Conservation (phyloP, 2,888 invertebrate genomes). For the Amphipoea oculea region DNA sequence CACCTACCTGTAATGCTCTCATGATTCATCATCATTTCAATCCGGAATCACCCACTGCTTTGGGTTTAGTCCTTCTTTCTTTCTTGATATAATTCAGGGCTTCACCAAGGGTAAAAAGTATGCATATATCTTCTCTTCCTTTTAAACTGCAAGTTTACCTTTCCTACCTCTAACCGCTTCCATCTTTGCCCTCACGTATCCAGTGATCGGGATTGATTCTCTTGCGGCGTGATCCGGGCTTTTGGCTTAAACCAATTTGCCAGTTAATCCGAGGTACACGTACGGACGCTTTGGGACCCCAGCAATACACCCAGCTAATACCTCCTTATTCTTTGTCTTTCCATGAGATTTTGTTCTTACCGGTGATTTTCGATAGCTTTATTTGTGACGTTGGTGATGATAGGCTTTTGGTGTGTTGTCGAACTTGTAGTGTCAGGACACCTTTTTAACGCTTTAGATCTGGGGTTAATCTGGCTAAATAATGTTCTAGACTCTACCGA, state of each 20-base stretch:
- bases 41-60: not conserved
- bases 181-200: conserved; percentile 64
- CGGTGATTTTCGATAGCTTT: conserved; percentile 31
- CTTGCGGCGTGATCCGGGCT: conserved; percentile 74
- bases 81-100: too few relatives aligned
- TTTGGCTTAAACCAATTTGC: conserved; percentile 85
- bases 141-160: not conserved
- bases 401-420: not conserved
- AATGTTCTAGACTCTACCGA: not conserved
- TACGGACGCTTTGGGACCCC: conserved; percentile 77
- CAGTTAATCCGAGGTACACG: conserved; percentile 83
- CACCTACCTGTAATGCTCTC: not conserved
- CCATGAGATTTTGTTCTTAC: conserved; percentile 61
- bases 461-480: not conserved
- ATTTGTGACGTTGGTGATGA: conserved; percentile 14
- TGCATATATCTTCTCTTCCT: not conserved
- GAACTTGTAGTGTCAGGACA: not conserved
- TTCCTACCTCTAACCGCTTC: conserved; percentile 45
- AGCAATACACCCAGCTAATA: conserved; percentile 55
- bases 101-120: not conserved
- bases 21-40: not conserved
- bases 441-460: not conserved
- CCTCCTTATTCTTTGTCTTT: conserved; percentile 67
- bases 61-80: not conserved
- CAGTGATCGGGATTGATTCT: conserved; percentile 84